Evolutionary conservation across 2,888 invertebrate genomes (phyloP).

Genomic region (Agrilus mali): DNA sequence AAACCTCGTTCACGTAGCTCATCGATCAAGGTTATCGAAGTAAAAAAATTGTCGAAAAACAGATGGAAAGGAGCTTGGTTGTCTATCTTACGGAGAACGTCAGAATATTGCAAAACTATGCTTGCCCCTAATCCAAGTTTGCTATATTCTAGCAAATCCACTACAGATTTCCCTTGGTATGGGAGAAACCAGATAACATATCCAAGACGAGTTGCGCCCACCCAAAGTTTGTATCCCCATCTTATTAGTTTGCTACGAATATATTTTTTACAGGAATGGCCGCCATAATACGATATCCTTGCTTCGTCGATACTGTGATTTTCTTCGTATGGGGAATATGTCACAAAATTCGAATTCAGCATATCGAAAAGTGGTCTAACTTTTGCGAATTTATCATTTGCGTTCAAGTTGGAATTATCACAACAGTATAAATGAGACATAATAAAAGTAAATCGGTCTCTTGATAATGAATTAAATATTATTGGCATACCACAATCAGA

Average conservation of each 20-base stretch:
- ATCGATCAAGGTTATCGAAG: too few relatives aligned
- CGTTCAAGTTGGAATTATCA: background rate
- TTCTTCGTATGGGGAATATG: slow-evolving; percentile 13
- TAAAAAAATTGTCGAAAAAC: too few relatives aligned
- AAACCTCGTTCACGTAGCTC: too few relatives aligned
- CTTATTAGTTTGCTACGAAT: slow-evolving; percentile 20
- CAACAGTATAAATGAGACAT: slow-evolving; percentile 6
- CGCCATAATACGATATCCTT: slow-evolving; percentile 26
- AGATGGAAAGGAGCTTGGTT: too few relatives aligned
- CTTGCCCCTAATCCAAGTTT: too few relatives aligned
- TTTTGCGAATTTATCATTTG: background rate
- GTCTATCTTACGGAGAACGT: too few relatives aligned
- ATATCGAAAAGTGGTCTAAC: slow-evolving; percentile 13
- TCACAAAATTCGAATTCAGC: slow-evolving; percentile 15
- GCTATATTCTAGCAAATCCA: too few relatives aligned
- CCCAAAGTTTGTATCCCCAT: slow-evolving; percentile 20
- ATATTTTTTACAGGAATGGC: slow-evolving; percentile 21
- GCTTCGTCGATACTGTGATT: slow-evolving; percentile 23
- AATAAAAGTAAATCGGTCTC: slow-evolving; percentile 19
- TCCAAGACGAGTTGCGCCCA: slow-evolving; percentile 16
- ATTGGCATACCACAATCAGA: slow-evolving; percentile 14
- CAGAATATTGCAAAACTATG: too few relatives aligned
- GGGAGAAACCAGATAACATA: slow-evolving; percentile 20
- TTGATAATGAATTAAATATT: slow-evolving; percentile 15
- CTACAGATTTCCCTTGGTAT: too few relatives aligned